A percentile compares a stretch with the other conserved stretches of the same genome.
Evolutionary conservation across 92 coral and sea anemone species (phyloP).

Genomic region (Umimayanthus kanabou): DNA sequence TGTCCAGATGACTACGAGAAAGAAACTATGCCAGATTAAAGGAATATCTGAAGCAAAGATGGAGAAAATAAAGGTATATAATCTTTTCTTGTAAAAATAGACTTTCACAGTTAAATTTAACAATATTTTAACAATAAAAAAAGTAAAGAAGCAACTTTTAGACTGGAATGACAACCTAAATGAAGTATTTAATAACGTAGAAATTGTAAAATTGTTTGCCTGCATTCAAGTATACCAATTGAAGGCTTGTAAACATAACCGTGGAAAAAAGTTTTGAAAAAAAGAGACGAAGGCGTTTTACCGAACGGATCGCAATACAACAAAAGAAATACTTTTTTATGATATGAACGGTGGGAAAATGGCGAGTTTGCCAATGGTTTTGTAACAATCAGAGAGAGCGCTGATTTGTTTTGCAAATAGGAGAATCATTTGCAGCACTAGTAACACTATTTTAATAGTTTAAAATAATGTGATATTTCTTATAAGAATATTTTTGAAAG

Average conservation of each 20-base stretch:
- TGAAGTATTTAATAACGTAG: not conserved
- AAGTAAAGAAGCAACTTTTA: not conserved
- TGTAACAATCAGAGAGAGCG: too few species aligned
- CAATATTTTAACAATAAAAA: not conserved
- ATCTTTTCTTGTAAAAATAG: not conserved
- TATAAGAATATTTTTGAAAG: too few species aligned
- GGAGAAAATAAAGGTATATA: slow-evolving; percentile 93
- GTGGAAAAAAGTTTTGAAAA: not conserved
- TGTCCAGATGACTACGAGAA: slow-evolving; percentile 96
- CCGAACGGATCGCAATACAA: too few species aligned
- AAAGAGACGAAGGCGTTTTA: too few species aligned
- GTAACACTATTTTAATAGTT: too few species aligned
- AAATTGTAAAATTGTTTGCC: not conserved
- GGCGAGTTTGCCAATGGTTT: too few species aligned
- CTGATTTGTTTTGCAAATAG: too few species aligned
- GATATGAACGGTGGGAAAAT: too few species aligned
- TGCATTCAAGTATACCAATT: not conserved
- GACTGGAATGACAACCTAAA: not conserved
- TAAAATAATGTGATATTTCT: too few species aligned
- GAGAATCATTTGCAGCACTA: too few species aligned
- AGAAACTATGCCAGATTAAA: slow-evolving; percentile 92
- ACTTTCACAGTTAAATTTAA: not conserved
- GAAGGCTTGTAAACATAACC: not conserved
- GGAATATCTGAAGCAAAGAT: slow-evolving; percentile 99
- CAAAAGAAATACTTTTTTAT: too few species aligned